phyloP scores from a whole-genome alignment of 2,888 invertebrate species.

The Eucera pruinosa region DNA sequence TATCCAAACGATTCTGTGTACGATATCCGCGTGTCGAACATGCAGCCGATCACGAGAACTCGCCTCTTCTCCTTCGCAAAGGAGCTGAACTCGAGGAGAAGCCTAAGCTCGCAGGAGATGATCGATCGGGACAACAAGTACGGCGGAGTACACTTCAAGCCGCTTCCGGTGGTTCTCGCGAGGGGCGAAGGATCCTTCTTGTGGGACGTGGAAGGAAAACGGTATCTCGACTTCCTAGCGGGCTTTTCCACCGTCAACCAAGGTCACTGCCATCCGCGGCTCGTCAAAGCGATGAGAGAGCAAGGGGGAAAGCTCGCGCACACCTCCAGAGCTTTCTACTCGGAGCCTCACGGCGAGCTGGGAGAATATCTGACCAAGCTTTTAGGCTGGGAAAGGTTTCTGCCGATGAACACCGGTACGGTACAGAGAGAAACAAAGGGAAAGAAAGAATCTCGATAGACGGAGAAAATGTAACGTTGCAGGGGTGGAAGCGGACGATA shows the following conservation, averaged over 20 bases:
- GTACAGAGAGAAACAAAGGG: background rate
- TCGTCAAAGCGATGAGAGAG: conserved; percentile 87
- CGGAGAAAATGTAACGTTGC: conserved; percentile 4
- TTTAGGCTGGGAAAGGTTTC: conserved; percentile 91
- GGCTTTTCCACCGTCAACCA: conserved; percentile 94
- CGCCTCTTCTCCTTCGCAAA: conserved; percentile 44
- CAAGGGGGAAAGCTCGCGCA: conserved; percentile 88
- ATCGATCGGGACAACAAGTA: conserved; percentile 87
- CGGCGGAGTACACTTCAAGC: conserved; percentile 90
- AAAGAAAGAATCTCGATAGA: background rate
- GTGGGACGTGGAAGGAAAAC: conserved; percentile 93
- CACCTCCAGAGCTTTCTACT: conserved; percentile 92
- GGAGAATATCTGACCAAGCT: conserved; percentile 89
- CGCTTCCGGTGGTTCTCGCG: conserved; percentile 88
- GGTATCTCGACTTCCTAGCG: conserved; percentile 91
- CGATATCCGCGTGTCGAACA: conserved; percentile 22
- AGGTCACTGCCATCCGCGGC: conserved; percentile 91
- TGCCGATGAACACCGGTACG: conserved; percentile 92
- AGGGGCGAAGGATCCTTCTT: conserved; percentile 89
- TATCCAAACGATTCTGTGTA: background rate
- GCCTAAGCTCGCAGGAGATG: conserved; percentile 74
- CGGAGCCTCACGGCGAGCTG: conserved; percentile 90
- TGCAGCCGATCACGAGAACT: conserved; percentile 66
- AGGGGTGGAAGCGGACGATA: conserved; percentile 93
- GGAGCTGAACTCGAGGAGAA: conserved; percentile 53